phyloP scores from a whole-genome alignment of 2,797 vertebrate species.

The Leptatherina wallacei region DNA sequence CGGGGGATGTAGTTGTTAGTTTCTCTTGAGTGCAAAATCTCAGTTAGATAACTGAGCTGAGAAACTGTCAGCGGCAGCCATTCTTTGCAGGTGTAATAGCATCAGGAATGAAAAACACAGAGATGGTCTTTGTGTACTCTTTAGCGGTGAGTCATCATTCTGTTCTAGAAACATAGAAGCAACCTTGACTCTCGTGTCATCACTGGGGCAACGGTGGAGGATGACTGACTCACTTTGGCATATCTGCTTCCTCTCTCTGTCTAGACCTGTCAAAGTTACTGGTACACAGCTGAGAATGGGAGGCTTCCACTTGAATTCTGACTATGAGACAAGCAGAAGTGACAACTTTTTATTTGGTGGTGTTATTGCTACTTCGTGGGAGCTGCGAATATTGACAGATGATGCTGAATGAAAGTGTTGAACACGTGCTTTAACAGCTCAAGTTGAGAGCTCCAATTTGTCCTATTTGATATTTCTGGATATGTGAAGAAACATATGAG shows the following conservation, averaged over 20 bases:
- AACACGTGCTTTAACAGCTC: conserved; percentile 17
- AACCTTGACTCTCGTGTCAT: conserved; percentile 50
- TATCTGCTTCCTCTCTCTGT: conserved; percentile 29
- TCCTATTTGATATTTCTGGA: not conserved
- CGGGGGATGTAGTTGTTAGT: conserved; percentile 6
- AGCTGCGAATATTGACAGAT: conserved; percentile 37
- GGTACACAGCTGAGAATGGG: not conserved
- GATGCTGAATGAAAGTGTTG: conserved; percentile 26
- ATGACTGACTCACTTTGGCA: conserved; percentile 53
- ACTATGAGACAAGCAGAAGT: conserved; percentile 24
- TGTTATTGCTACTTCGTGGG: conserved; percentile 14
- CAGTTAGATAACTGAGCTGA: not conserved
- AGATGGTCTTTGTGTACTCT: conserved; percentile 40
- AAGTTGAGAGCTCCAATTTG: conserved; percentile 9
- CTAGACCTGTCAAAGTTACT: conserved; percentile 21
- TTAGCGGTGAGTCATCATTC: conserved; percentile 71
- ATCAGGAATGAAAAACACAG: conserved; percentile 1
- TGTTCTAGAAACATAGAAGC: conserved; percentile 55
- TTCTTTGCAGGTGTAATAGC: conserved; percentile 24
- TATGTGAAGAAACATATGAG: not conserved
- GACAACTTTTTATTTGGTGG: conserved; percentile 14
- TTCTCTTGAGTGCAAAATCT: not conserved
- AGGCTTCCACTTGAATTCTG: conserved; percentile 16
- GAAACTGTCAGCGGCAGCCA: conserved; percentile 18
- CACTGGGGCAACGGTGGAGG: conserved; percentile 53